Base-by-base conservation (phyloP, 2,888 invertebrate species). In the Dasypogon diadema region DNA sequence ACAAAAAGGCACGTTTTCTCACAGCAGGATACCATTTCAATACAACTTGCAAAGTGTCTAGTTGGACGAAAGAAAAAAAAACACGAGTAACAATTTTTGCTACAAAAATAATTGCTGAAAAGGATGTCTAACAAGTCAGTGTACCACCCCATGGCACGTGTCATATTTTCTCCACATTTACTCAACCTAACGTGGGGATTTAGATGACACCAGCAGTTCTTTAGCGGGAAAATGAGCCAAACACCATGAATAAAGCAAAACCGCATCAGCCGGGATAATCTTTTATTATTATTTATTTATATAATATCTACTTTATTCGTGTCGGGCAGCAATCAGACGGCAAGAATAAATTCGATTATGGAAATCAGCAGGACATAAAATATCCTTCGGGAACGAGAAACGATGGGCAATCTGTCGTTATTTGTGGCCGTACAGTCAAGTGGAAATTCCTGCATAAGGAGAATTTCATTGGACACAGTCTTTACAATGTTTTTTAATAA, bases 351-450 rank as follows among this genome's bases (percentile, higher is more conserved):
- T 77, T 77, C 75, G 60, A 77, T 77, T 77, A 77, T 77, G 75
- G 77, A 77, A 77, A 77, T 77, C 77, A 77, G 75, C 75, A 74
- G 77, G 77, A 75, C 74, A 77, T 77, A 77, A 77, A 77, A 75
- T 75, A 77, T 77, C 65, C 77, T 73, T 77, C 56, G 63, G 63
- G 42, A 37, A 12, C 30, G n/a, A 46, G 10, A 12, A 16, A n/a
- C 37, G 16, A 56, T 26, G 26, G 37, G 21, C 14, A 16, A 16
- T 60, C 21, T 6, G 18, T 37, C 37, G 16, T 34, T 58, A 34
- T 18, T 58, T 65, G 65, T 46, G 65, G 24, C 65, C 65, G 65
- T 24, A 65, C 65, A 65, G 42, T 65, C 24, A 65, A 42, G 46
- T 65, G 46, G 65, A 65, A 65, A 65, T 22, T 24, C 10, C 65